A percentile compares a stretch with the other conserved stretches of the same genome.
phyloP scores from a whole-genome alignment of 2,797 vertebrate species.

The Ciconia nigra region DNA sequence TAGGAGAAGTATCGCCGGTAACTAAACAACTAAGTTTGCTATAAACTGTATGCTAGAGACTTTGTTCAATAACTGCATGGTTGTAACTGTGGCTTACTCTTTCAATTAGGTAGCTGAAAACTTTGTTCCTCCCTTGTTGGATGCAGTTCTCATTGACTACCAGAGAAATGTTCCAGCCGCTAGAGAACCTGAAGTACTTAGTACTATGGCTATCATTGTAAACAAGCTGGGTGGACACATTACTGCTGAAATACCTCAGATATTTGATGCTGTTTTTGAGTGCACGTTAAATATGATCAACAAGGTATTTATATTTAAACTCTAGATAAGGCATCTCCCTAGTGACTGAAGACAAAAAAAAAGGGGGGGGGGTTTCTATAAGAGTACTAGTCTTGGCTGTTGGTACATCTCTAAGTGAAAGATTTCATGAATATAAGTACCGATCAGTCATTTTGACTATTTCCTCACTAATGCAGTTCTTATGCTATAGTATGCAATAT shows the following conservation, averaged over 20 bases:
- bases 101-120: conserved; percentile 90
- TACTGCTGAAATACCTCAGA: conserved; percentile 96
- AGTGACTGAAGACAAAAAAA: not conserved
- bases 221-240: conserved; percentile 96
- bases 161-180: conserved; percentile 97
- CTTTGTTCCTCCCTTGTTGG: conserved; percentile 93
- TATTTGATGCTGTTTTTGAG: conserved; percentile 97
- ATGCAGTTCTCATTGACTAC: conserved; percentile 97
- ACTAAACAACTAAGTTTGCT: not conserved
- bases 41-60: not conserved
- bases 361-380: rapidly evolving
- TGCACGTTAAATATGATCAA: conserved; percentile 99
- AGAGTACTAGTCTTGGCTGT: not conserved
- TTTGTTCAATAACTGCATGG: not conserved
- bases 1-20: not conserved
- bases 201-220: conserved; percentile 98
- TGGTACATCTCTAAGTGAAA: not conserved
- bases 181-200: conserved; percentile 96
- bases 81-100: not conserved
- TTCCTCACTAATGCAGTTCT: not conserved
- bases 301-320: conserved; percentile 78
- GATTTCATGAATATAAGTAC: not conserved
- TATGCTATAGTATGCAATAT: not conserved
- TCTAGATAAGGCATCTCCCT: not conserved
- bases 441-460: not conserved